Base-by-base conservation (phyloP, 2,888 invertebrate species). In the Synanthedon andrenaeformis region DNA sequence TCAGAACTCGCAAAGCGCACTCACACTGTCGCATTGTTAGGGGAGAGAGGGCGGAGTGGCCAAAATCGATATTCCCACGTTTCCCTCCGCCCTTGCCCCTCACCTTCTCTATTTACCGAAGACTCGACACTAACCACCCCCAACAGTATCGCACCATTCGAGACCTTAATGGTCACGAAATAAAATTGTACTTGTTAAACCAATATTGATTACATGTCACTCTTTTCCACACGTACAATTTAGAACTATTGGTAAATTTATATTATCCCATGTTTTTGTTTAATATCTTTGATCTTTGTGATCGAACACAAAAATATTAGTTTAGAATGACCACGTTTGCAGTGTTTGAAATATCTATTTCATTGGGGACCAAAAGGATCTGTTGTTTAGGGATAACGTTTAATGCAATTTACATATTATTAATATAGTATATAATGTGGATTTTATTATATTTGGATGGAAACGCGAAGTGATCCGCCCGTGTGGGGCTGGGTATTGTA, bases 61-160 rank as follows among this genome's bases (percentile, higher is more conserved):
- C 73, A 85, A 87, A 86, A 87, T 87, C 87, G 87, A 87, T 87
- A 87, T 75, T 82, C 72, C 79, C 77, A 76, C 84, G 82, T 78
- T 82, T 82, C 82, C 74, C 67, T 66, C 76, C 75, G 65, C 67
- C 73, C 67, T 79, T 79, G 77, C 83, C 70, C 80, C 80, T 55
- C 67, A 58, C 69, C 64, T 35, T 35, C 35, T 69, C 74, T 62
- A 59, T 72, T 67, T 68, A 68, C 76, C 72, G 70, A 76, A 64
- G 74, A 72, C 72, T 67, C 77, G 73, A 79, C 79, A 81, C 82
- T 83, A 85, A 85, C 85, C 83, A 84, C 79, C 82, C 83, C 74
- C 67, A 83, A 82, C 79, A 78, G 70, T 66, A 75, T 66, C 76
- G 70, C 69, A 75, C 83, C 76, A 84, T 78, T 82, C 72, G 68